Evolutionary conservation across 2,797 vertebrate genomes (phyloP), one percentile per base, ranked within the genome.

Genomic region (Fundulus diaphanus): DNA sequence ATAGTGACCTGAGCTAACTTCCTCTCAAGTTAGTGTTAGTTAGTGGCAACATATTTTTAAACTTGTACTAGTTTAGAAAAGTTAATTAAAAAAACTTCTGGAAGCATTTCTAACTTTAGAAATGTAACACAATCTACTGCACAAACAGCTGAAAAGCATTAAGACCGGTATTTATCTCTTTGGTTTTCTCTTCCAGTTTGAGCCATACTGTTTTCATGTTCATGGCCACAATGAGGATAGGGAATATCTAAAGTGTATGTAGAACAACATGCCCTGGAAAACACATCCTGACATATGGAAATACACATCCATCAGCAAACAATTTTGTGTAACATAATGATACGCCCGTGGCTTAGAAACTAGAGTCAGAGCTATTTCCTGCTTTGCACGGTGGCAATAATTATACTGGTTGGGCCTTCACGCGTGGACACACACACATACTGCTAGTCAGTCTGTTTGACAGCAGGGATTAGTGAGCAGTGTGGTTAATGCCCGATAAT

Each of bases 401-500:
- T 94, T 92, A 93, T 73, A 89, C 85, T 81, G 77, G 67, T 84
- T 77, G 51, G 75, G 44, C 74, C 59, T 69, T 69, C 74, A 35
- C 7, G 3, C 29, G 6, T 52, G 56, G 70, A 79, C 67, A 66
- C 51, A 68, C 83, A 76, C 56, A 73, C 68, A 68, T 68, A 72
- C 33, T 67, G 65, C 63, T 73, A 87, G 79, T 70, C 59, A 86
- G 89, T 84, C 84, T 89, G 82, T 87, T 85, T 89, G 90, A 91
- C 87, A 91, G 88, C 85, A 83, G 74, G 84, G 91, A 93, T 93
- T 93, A 92, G 87, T 76, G 81, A 81, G 75, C 71, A 87, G 85
- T 92, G 87, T 85, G 88, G 85, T 83, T 92, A 93, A 92, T 93
- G 87, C 88, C 87, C 78, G 78, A 84, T 90, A 92, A 93, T 84